A percentile compares a stretch with the other conserved stretches of the same genome.
phyloP scores from a whole-genome alignment of 2,113 vertebrate genomes.

The Platichthys stellatus region DNA sequence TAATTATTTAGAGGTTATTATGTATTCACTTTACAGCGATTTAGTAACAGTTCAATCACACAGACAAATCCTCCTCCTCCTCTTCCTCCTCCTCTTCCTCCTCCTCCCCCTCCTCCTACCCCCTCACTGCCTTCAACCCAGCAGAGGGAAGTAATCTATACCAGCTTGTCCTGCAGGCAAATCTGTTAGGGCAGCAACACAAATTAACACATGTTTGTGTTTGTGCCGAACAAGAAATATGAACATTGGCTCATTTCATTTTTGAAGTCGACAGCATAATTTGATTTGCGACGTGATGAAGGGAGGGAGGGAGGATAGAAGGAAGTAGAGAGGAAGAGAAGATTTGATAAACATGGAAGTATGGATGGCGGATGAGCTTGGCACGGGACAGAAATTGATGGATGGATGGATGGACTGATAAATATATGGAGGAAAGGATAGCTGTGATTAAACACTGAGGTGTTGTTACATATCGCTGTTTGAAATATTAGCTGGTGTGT shows the following conservation, averaged over 20 bases:
- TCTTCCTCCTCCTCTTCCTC: slow-evolving; percentile 6
- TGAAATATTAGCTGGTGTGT: slow-evolving; percentile 34
- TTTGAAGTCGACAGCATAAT: slow-evolving; percentile 66
- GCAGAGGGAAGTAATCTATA: slow-evolving; percentile 65
- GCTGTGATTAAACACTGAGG: slow-evolving; percentile 12
- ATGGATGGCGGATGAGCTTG: neutral
- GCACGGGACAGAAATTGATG: slow-evolving; percentile 5
- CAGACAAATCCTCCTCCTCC: slow-evolving; percentile 9
- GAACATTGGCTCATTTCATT: slow-evolving; percentile 60
- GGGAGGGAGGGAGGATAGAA: neutral
- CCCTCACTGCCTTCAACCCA: slow-evolving; percentile 3
- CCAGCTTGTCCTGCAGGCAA: slow-evolving; percentile 60
- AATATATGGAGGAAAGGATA: slow-evolving; percentile 1
- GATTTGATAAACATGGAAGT: slow-evolving; percentile 26
- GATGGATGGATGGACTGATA: slow-evolving; percentile 9
- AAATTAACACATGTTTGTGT: slow-evolving; percentile 76
- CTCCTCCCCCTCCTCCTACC: slow-evolving; percentile 1
- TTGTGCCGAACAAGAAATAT: slow-evolving; percentile 70
- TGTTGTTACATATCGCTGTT: slow-evolving; percentile 5
- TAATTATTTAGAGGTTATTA: slow-evolving; percentile 40
- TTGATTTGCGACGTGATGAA: slow-evolving; percentile 54
- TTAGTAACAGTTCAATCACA: slow-evolving; percentile 57
- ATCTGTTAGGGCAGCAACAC: slow-evolving; percentile 63
- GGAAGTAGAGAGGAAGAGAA: neutral
- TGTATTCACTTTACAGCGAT: slow-evolving; percentile 45